Conservation (phyloP, 2,797 vertebrate genomes). For the Leptoclinus maculatus region DNA sequence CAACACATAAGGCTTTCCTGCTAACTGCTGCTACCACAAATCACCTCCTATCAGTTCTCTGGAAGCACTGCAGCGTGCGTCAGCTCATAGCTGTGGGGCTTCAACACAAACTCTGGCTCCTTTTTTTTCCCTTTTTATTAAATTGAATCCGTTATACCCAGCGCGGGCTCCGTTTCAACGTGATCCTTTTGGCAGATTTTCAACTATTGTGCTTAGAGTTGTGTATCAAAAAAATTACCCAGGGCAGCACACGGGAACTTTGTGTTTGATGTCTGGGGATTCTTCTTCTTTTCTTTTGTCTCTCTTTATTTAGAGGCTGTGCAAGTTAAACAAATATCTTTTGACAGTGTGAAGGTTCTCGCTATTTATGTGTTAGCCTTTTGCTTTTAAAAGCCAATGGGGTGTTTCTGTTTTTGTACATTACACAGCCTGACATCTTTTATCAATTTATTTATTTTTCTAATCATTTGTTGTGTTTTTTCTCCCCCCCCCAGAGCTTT, state of each 20-base stretch:
- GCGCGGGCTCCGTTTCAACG: slow-evolving; percentile 57
- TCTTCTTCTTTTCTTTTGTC: not conserved
- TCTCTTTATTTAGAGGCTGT: slow-evolving; percentile 26
- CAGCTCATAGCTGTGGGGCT: slow-evolving; percentile 67
- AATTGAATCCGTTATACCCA: slow-evolving; percentile 68
- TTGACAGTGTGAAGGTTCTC: slow-evolving; percentile 39
- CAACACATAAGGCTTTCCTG: slow-evolving; percentile 66
- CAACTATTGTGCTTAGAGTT: slow-evolving; percentile 56
- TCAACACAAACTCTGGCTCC: slow-evolving; percentile 64
- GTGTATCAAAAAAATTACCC: slow-evolving; percentile 55
- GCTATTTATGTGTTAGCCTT: slow-evolving; percentile 34
- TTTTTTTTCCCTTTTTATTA: slow-evolving; percentile 61
- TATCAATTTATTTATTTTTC: slow-evolving; percentile 12
- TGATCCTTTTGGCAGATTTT: slow-evolving; percentile 69
- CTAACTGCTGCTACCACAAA: slow-evolving; percentile 73
- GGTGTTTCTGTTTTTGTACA: slow-evolving; percentile 29
- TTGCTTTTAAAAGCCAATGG: slow-evolving; percentile 41
- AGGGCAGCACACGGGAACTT: slow-evolving; percentile 38
- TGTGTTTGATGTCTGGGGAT: slow-evolving; percentile 23
- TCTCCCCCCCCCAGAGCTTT: slow-evolving; percentile 88
- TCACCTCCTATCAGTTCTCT: slow-evolving; percentile 68
- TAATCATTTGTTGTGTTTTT: slow-evolving; percentile 20
- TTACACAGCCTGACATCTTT: slow-evolving; percentile 28
- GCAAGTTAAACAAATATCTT: slow-evolving; percentile 52
- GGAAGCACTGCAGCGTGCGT: slow-evolving; percentile 58